Conservation (phyloP, 2,888 invertebrate genomes). For the Amorpha juglandis region DNA sequence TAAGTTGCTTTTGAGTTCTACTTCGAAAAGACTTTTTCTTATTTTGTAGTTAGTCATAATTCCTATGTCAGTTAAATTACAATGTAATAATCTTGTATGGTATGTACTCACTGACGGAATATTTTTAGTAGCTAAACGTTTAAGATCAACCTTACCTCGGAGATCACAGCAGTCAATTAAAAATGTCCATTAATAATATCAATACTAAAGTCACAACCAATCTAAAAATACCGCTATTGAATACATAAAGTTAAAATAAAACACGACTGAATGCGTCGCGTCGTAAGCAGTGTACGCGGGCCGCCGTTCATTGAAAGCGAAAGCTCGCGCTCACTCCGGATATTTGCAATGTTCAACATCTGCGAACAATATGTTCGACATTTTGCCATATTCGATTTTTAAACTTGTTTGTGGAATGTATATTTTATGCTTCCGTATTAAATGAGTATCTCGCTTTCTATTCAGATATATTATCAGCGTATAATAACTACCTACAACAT, state of each 20-base stretch:
- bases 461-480: slow-evolving; percentile 5
- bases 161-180: too few species aligned
- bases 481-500: not conserved
- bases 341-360: slow-evolving; percentile 35
- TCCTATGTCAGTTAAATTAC: too few species aligned
- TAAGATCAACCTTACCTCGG: too few species aligned
- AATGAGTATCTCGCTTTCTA: slow-evolving; percentile 1
- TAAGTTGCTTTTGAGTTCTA: too few species aligned
- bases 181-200: too few species aligned
- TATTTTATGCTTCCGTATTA: not conserved
- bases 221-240: too few species aligned
- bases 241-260: not conserved
- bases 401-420: slow-evolving; percentile 10
- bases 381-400: not conserved
- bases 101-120: too few species aligned
- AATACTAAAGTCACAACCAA: too few species aligned
- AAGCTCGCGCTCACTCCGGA: slow-evolving; percentile 33
- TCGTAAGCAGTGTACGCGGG: slow-evolving; percentile 13
- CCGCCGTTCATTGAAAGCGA: slow-evolving; percentile 40
- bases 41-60: too few species aligned
- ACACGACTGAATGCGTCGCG: not conserved
- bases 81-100: too few species aligned
- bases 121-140: too few species aligned
- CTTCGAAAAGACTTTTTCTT: too few species aligned
- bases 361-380: slow-evolving; percentile 30